phyloP scores from a whole-genome alignment of 1,140 invertebrate species.

The Probaryconus sp. region DNA sequence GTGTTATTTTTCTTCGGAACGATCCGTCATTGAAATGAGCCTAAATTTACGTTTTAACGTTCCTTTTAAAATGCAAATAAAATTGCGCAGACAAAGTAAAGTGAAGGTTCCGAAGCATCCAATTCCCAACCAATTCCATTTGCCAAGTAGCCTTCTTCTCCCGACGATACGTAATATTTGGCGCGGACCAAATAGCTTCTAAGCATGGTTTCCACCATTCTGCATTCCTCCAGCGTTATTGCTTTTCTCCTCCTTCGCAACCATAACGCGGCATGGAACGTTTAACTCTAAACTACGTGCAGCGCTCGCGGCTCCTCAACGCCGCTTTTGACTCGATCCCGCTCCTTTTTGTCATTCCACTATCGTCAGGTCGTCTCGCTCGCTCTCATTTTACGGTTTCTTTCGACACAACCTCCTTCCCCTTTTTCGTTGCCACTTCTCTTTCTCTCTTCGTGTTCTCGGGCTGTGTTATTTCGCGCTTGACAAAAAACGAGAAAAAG shows the following conservation, averaged over 20 bases:
- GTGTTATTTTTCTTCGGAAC: constrained; percentile 32
- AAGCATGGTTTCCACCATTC: constrained; percentile 67
- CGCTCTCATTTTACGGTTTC: constrained; percentile 32
- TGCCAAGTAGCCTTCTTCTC: constrained; percentile 30
- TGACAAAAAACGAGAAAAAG: constrained; percentile 68
- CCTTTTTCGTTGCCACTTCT: constrained; percentile 28
- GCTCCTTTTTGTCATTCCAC: constrained; percentile 44
- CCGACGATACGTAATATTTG: constrained; percentile 47
- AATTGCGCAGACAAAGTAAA: not conserved
- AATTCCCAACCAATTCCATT: constrained; percentile 31
- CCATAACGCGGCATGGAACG: constrained; percentile 62
- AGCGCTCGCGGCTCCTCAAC: constrained; percentile 66
- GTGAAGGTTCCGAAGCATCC: too few species aligned
- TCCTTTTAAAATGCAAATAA: constrained; percentile 16
- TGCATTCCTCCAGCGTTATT: constrained; percentile 66
- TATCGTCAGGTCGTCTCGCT: not conserved
- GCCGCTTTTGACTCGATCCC: constrained; percentile 45
- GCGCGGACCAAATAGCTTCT: constrained; percentile 37
- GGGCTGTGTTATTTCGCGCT: constrained; percentile 74
- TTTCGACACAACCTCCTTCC: constrained; percentile 6
- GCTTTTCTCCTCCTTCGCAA: constrained; percentile 41
- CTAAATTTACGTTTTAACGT: constrained; percentile 48
- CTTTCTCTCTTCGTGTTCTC: constrained; percentile 33
- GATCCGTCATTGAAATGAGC: constrained; percentile 44
- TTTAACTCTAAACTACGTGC: constrained; percentile 70